Evolutionary conservation across 1,140 invertebrate species (phyloP).

Genomic region (Elymnias hypermnestra): DNA sequence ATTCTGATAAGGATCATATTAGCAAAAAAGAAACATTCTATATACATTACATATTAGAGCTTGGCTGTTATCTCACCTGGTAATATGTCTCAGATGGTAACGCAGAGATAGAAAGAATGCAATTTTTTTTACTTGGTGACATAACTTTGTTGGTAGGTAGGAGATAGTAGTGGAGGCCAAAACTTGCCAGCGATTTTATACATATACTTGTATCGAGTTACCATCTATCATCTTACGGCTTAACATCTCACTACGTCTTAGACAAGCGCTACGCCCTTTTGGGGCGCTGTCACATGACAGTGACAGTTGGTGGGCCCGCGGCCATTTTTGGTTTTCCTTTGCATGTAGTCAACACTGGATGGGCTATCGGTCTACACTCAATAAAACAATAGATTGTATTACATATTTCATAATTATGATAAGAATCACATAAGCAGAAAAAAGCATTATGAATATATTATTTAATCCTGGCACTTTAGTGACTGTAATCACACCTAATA

Average conservation of each 20-base stretch:
- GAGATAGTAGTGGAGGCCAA: too few relatives aligned
- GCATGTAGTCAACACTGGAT: slow-evolving; percentile 29
- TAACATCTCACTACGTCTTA: slow-evolving; percentile 70
- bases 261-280: slow-evolving; percentile 62
- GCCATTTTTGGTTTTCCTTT: slow-evolving; percentile 50
- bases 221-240: slow-evolving; percentile 64
- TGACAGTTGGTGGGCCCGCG: slow-evolving; percentile 59
- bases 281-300: slow-evolving; percentile 51
- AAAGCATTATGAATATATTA: too few relatives aligned
- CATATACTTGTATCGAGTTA: slow-evolving; percentile 55
- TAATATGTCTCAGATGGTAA: too few relatives aligned
- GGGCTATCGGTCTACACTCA: slow-evolving; percentile 35
- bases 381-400: slow-evolving; percentile 6
- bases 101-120: too few relatives aligned
- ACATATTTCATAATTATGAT: slow-evolving; percentile 9
- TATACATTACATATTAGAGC: too few relatives aligned
- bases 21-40: too few relatives aligned
- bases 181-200: too few relatives aligned
- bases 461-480: too few relatives aligned
- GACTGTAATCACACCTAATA: too few relatives aligned
- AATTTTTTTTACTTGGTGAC: too few relatives aligned
- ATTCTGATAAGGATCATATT: not conserved
- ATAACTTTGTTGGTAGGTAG: too few relatives aligned
- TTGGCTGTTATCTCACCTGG: too few relatives aligned
- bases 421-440: not conserved